Evolutionary conservation across 2,888 invertebrate species (phyloP).

Genomic region (Volucella zonaria): DNA sequence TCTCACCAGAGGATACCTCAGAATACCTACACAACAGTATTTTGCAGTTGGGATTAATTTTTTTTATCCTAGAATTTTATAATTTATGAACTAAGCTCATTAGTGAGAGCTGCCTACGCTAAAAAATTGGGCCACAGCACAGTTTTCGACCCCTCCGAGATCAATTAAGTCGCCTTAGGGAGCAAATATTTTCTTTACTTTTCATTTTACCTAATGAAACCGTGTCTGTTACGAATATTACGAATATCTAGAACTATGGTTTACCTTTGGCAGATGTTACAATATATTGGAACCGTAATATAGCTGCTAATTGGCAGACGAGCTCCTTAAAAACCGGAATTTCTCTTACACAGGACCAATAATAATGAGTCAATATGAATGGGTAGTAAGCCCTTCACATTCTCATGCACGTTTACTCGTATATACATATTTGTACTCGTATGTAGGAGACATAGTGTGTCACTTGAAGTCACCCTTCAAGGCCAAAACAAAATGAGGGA

Average conservation of each 20-base stretch:
- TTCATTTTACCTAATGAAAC: neutral
- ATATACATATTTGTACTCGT: too few relatives aligned
- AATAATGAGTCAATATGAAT: neutral
- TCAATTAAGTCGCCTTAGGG: slow-evolving; percentile 36
- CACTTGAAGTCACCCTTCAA: slow-evolving; percentile 42
- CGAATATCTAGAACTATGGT: too few relatives aligned
- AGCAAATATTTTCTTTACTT: neutral
- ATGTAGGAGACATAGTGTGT: slow-evolving; percentile 13
- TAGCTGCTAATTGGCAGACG: neutral
- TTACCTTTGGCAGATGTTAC: too few relatives aligned
- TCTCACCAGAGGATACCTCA: slow-evolving; percentile 29
- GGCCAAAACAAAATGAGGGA: slow-evolving; percentile 47
- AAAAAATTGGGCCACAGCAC: neutral
- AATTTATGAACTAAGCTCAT: slow-evolving; percentile 40
- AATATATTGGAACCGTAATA: too few relatives aligned
- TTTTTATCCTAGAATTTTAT: slow-evolving; percentile 25
- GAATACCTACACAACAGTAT: slow-evolving; percentile 1
- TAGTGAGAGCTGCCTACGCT: slow-evolving; percentile 12
- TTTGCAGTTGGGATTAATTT: slow-evolving; percentile 61
- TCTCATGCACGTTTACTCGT: neutral
- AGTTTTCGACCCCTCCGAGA: slow-evolving; percentile 48
- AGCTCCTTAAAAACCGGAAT: neutral
- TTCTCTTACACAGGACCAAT: neutral
- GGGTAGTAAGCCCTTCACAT: neutral
- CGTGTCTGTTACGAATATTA: too few relatives aligned